These are phyloP conservation scores for Ceratina australensis DNA, from an alignment of 1,140 invertebrate genomes.

Conservation along the genomic window DNA sequence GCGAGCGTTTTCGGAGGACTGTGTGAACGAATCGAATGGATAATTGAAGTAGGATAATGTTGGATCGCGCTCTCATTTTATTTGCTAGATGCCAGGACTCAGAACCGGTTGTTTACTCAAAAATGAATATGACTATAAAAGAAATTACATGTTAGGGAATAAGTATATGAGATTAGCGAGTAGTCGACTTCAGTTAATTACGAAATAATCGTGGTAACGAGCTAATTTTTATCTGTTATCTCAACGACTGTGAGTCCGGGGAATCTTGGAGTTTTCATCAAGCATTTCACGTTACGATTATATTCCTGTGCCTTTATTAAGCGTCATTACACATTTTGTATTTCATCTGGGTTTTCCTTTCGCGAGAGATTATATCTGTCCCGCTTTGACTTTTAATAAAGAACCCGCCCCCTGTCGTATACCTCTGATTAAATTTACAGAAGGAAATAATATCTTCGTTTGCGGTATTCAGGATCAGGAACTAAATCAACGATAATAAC, in stretches of 20 bases:
- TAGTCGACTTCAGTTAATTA: too few species aligned
- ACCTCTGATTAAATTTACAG: conserved; percentile 11
- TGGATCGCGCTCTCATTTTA: too few species aligned
- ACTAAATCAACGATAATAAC: background rate
- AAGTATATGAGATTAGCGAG: too few species aligned
- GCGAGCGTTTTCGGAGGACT: conserved; percentile 27
- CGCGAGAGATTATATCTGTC: background rate
- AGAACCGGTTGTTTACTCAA: too few species aligned
- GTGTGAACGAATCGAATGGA: background rate
- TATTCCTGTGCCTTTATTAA: conserved; percentile 7
- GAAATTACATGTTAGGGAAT: too few species aligned
- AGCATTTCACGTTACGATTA: too few species aligned
- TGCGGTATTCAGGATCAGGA: background rate
- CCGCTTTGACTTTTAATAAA: conserved; percentile 9
- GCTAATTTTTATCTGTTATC: too few species aligned
- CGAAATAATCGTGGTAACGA: too few species aligned
- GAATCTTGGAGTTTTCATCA: background rate
- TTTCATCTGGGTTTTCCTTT: background rate
- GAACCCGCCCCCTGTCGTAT: background rate
- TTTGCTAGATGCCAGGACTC: too few species aligned
- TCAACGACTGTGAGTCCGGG: too few species aligned
- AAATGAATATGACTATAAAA: too few species aligned
- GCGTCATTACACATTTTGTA: conserved; percentile 1
- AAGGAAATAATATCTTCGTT: background rate
- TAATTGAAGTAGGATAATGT: background rate